Evolutionary conservation across 2,888 invertebrate species (phyloP), one percentile per base, ranked within the genome.

Genomic region (Cryptocephalus moraei): DNA sequence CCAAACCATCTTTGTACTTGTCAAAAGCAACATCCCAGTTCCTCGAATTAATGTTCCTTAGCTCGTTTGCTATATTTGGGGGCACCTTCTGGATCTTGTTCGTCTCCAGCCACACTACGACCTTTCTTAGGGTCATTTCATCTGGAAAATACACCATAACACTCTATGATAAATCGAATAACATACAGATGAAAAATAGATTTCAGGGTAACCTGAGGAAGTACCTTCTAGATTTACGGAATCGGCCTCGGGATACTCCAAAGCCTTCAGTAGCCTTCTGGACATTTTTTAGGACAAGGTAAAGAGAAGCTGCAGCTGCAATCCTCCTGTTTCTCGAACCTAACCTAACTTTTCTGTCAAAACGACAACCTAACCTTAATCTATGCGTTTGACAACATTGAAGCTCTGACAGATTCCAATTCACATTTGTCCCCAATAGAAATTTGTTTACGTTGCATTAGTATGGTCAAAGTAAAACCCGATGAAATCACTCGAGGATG

Each of bases 61-160:
- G 68, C 0, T 73, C 76, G 54, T 78, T 80, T 9, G 91, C 75
- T 53, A 90, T 87, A 63, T 91, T 88, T 47, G 90, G 85, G 64
- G 84, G 84, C 58, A 91, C 91, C 56, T 85, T 82, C 9, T 93
- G 81, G 55, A 96, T 91, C 71, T 91, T 91, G 67, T 92, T 91
- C 64, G 92, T 90, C 71, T 96, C 96, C 46, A 96, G 67, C 96
- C 95, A 96, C 1, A 87, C 71, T 14, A 94, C 77, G 22, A 91
- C 75, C 62, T 83, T 86, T 43, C 88, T 80, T 64, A 90, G 86
- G 61, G 86, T 82, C 52, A 78, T 79, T 56, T 82, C 80, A 73
- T 92, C 94, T 94, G 67, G 3, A 74, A 73, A 22, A 22, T 22
- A 22, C 2, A 6, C 6, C 6, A 22, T 22, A 2, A 4, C 22